Evolutionary conservation across 2,797 vertebrate genomes (phyloP), one percentile per base, ranked within the genome.

Genomic region (Glossophaga mutica): DNA sequence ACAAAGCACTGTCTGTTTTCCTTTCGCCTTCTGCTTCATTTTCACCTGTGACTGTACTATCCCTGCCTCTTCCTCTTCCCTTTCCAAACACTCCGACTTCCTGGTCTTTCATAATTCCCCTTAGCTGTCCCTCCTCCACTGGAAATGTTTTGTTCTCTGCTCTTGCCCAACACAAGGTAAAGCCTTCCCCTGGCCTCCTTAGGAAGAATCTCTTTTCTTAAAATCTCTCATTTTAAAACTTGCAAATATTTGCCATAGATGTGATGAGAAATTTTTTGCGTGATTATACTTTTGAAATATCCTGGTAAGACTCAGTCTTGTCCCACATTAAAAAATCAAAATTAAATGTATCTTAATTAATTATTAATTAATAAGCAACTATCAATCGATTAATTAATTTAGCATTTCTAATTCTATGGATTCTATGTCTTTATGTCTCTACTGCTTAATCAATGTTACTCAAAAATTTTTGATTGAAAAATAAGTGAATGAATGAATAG

Each of bases 281-380:
- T 29, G 3, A 52, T 71, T 37, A 67, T 79, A 93, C 89, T 82
- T 93, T 94, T 96, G 93, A 88, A 55, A 3, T 92, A 92, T 84
- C 73, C 85, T 97, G 85, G 39, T 92, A 78, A 87, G 67, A 62
- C 39, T 32, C n/a, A 93, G 55, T 89, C 50, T 79, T 87, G 14
- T 55, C n/a, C 10, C 34, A 93, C 6, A 15, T 76, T 84, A 26
- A 65, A 65, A 59, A 65, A 71, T 24, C 84, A 42, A 44, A 59
- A 42, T 78, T 26, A 62, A 88, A 39, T 57, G 24, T 14, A 79
- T 8, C 7, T 62, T 77, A 76, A 62, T 81, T 50, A 22, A 62
- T 74, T 50, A n/a, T 79, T 81, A 84, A 81, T 67, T 50, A 81
- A 42, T 81, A 59, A 39, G 10, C 59, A 81, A 32, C 42, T 18